phyloP scores from a whole-genome alignment of 37 sponge, comb jelly and placozoan genomes.

The Halisarca cf. caerulea region DNA sequence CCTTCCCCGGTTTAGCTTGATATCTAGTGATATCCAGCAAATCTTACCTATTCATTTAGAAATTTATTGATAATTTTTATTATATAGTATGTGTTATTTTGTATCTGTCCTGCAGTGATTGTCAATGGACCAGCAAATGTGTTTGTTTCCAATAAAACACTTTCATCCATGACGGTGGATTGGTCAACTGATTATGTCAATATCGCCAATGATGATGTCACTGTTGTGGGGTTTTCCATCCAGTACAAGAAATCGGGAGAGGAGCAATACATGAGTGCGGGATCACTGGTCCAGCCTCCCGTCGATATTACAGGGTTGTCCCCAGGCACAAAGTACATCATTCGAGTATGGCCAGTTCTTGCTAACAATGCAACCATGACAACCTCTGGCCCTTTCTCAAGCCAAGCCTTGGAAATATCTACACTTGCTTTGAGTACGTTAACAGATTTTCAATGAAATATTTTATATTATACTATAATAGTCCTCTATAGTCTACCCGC shows the following conservation, averaged over 20 bases:
- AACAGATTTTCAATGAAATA: no score
- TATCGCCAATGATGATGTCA: neutral
- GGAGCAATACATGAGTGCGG: neutral
- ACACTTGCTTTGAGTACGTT: neutral
- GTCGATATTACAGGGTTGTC: conserved; percentile 3
- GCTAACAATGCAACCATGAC: neutral
- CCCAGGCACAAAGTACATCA: neutral
- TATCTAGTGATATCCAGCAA: no score
- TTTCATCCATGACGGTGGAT: neutral
- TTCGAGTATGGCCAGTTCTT: neutral
- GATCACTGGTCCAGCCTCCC: neutral
- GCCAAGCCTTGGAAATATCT: neutral
- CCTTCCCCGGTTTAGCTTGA: no score
- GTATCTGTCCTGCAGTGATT: neutral
- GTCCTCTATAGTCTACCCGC: no score
- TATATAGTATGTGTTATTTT: neutral
- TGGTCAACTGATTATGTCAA: neutral
- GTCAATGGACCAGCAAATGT: neutral
- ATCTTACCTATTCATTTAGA: no score
- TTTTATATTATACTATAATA: no score
- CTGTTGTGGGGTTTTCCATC: neutral
- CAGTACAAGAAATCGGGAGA: neutral
- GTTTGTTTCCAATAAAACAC: neutral
- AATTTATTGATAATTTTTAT: no score
- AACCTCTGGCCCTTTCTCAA: neutral